Evolutionary conservation across 2,113 vertebrate genomes (phyloP).

Genomic region (Trematomus loennbergii): DNA sequence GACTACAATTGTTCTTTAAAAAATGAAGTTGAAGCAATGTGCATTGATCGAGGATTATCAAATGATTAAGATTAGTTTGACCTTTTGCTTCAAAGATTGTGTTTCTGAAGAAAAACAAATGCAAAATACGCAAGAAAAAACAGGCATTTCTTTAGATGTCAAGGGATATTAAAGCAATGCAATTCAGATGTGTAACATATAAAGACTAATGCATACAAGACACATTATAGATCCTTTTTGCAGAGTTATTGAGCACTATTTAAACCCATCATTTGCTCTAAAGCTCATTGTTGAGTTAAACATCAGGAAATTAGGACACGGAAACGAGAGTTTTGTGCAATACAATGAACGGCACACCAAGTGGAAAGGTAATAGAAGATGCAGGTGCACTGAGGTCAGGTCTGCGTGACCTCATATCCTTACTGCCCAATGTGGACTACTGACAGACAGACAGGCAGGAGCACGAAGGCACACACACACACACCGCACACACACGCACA

Average conservation of each 20-base stretch:
- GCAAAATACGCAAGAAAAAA: background rate
- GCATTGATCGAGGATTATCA: background rate
- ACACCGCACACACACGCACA: conserved; percentile 37
- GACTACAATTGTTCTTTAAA: background rate
- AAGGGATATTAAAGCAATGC: background rate
- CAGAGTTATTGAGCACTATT: background rate
- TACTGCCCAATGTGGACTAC: conserved; percentile 44
- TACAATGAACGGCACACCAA: conserved; percentile 60
- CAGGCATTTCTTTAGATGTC: background rate
- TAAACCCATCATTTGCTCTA: background rate
- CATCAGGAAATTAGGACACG: conserved; percentile 1
- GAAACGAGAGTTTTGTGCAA: conserved; percentile 36
- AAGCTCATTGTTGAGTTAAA: conserved; percentile 4
- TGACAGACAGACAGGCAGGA: conserved; percentile 71
- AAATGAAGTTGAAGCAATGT: background rate
- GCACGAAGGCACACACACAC: too few species aligned
- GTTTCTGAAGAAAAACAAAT: background rate
- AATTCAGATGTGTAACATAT: background rate
- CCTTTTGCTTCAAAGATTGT: background rate
- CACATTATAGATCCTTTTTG: background rate
- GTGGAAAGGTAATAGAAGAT: conserved; percentile 61
- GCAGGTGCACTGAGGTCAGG: conserved; percentile 78
- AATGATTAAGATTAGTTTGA: background rate
- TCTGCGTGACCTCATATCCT: conserved; percentile 75
- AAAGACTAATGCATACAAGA: background rate